Evolutionary conservation across 2,797 vertebrate genomes (phyloP).

Genomic region (Tarsius wallacei): DNA sequence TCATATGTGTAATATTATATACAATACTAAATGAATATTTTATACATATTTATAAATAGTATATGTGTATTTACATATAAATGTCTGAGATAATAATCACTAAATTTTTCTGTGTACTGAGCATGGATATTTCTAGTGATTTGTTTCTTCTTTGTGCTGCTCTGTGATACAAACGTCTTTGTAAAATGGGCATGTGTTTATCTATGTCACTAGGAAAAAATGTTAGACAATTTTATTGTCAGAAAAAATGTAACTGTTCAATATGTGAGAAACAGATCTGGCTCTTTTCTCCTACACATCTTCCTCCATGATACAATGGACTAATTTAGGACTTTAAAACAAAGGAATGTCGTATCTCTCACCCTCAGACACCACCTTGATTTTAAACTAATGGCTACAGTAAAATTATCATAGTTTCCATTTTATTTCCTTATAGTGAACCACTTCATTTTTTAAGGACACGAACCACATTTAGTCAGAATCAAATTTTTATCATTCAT

Average conservation of each 20-base stretch:
- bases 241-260: neutral
- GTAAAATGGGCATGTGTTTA: neutral
- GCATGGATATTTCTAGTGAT: neutral
- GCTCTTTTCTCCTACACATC: neutral
- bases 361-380: neutral
- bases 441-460: neutral
- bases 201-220: neutral
- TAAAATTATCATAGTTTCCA: neutral
- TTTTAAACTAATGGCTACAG: neutral
- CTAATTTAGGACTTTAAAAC: neutral
- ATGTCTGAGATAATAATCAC: neutral
- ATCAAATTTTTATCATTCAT: neutral
- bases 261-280: neutral
- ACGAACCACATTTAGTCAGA: neutral
- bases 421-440: neutral
- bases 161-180: neutral
- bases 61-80: neutral
- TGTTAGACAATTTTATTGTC: neutral
- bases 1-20: neutral
- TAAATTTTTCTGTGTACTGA: neutral
- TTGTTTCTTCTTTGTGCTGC: neutral
- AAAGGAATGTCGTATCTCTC: neutral
- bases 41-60: neutral
- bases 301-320: neutral
- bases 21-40: neutral